Evolutionary conservation across 1,140 invertebrate genomes (phyloP), one percentile per base, ranked within the genome.

Genomic region (Drosophila ogumai): DNA sequence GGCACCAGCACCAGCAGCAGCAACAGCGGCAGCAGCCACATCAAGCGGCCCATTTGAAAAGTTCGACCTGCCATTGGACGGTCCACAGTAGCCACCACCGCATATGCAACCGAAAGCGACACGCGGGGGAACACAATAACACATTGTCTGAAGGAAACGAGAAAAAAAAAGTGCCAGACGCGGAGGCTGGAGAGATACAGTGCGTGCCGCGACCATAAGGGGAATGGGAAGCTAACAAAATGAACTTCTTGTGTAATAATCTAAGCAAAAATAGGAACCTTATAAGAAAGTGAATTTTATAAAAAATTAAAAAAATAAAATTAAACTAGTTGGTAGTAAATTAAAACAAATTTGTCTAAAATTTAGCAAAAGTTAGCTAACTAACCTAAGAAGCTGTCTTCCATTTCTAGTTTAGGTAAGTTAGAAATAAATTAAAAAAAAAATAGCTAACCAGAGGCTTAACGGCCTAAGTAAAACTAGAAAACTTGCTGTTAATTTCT

Each of bases 11-110:
- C n/a, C 36, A 52, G n/a, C 65, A 56, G 10, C 63, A 56, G 25
- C 40, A 43, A 1, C n/a, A 28, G 17, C 40, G 36, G 32, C 60
- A 66, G 32, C 66, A 54, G 50, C 65, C 28, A 47, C 65, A 47
- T 57, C 52, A 19, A 49, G 79, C 82, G 85, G 85, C 84, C 60
- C 64, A 88, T 87, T 87, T 87, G 84, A 87, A 88, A 79, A 60
- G 84, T 67, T 79, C 61, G 82, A 71, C 50, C 57, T 56, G 64
- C 34, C 49, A 56, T 50, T 59, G 74, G 72, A 22, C 49, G 41
- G 55, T 46, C 71, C 68, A 85, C 81, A 79, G 81, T 85, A 85
- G 81, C 77, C 58, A 56, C 52, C 75, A 71, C 34, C 72, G 71
- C 59, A 82, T 72, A 54, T 81, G 52, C 68, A 59, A 71, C 66